Evolutionary conservation across 2,888 invertebrate species (phyloP).

Genomic region (Nysson spinosus): DNA sequence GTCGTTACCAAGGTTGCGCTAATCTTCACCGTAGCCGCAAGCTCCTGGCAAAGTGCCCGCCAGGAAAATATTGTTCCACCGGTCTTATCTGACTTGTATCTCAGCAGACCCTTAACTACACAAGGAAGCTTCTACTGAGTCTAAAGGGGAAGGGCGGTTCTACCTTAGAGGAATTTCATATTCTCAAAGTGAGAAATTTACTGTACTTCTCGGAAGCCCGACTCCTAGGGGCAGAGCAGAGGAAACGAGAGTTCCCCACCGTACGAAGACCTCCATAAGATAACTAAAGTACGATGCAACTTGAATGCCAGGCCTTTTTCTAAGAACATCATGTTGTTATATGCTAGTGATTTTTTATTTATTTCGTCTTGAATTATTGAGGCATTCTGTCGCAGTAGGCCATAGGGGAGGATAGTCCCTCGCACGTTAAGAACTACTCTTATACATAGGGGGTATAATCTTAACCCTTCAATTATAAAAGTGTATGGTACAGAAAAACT

Average conservation of each 20-base stretch:
- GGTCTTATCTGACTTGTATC: conserved; percentile 62
- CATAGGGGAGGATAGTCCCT: not conserved
- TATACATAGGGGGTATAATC: not conserved
- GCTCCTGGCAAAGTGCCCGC: conserved; percentile 66
- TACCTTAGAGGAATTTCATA: conserved; percentile 63
- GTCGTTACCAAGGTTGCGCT: conserved; percentile 69
- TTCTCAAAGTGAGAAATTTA: conserved; percentile 66
- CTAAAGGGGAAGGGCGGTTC: conserved; percentile 16
- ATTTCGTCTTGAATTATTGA: conserved; percentile 16
- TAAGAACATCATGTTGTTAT: conserved; percentile 5
- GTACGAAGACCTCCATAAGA: conserved; percentile 31
- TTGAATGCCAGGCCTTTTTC: not conserved
- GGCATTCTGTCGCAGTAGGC: not conserved
- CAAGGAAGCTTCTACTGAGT: conserved; percentile 5
- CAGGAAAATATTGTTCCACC: conserved; percentile 65
- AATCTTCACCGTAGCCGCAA: conserved; percentile 67
- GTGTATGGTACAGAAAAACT: not conserved
- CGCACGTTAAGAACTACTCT: not conserved
- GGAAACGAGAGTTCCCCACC: conserved; percentile 2
- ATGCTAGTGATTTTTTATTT: conserved; percentile 15
- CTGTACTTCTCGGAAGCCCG: conserved; percentile 35
- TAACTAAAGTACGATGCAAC: conserved; percentile 22
- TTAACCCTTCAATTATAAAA: not conserved
- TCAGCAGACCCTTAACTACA: conserved; percentile 26
- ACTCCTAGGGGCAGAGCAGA: conserved; percentile 20